Evolutionary conservation across 2,888 invertebrate genomes (phyloP).

Genomic region (Tupiocoris notatus): DNA sequence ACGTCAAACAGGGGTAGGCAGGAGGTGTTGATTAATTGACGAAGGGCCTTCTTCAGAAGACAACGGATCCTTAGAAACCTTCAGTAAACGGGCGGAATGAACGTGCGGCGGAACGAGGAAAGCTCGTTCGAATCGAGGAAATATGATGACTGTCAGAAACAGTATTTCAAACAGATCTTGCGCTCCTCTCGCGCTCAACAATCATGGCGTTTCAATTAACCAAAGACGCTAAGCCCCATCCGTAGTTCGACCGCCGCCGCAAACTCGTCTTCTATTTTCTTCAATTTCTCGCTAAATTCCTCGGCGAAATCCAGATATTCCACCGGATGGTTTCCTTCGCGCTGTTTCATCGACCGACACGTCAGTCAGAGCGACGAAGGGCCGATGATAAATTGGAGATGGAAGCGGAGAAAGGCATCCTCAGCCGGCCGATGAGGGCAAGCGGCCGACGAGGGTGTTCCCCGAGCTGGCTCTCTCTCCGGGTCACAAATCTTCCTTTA

Average conservation of each 20-base stretch:
- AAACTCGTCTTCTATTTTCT: neutral
- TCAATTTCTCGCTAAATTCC: neutral
- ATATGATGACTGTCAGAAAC: neutral
- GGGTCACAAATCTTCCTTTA: conserved; percentile 33
- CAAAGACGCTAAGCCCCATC: neutral
- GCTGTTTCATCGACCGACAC: neutral
- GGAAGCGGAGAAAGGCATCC: neutral
- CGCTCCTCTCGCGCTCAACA: neutral
- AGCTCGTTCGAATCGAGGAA: neutral
- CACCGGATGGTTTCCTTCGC: neutral
- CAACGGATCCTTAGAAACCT: neutral
- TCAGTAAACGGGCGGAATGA: no score
- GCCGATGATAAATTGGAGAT: neutral
- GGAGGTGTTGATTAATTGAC: neutral
- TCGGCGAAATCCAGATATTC: no score
- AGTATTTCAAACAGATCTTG: neutral
- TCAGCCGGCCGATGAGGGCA: neutral
- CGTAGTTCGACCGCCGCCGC: no score
- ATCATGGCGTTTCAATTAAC: neutral
- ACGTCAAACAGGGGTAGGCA: neutral
- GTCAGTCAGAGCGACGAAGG: neutral
- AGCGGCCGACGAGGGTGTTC: conserved; percentile 10
- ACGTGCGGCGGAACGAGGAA: neutral
- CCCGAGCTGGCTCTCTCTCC: conserved; percentile 3
- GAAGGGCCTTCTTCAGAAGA: neutral